Base-by-base conservation (phyloP, 2,888 invertebrate species). In the Lithophane ornitopus region DNA sequence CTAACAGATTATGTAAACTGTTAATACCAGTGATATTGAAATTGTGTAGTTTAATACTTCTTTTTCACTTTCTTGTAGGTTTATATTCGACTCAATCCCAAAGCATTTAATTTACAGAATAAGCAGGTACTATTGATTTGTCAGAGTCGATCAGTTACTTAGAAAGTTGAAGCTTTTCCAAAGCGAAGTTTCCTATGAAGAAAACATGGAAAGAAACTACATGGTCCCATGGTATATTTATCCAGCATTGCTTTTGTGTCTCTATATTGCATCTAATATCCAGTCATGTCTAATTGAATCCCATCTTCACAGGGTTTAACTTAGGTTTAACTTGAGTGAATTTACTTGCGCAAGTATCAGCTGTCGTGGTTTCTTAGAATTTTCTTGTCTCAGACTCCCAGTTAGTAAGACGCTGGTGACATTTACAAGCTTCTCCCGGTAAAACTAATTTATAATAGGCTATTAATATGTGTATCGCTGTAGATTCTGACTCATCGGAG, bases 1-100 rank as follows among this genome's bases (percentile, higher is more conserved):
- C 65, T 75, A 73, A 87, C 56, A n/a, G 73, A 68, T 83, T 85
- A 83, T 73, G 77, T 87, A 78, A 80, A 84, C 70, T 62, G 52
- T 77, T 41, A 19, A 76, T 85, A 67, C 52, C 68, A 65, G 14
- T 74, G 75, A 61, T 84, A 81, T 78, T 62, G 61, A 56, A 69
- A 73, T 70, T 68, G 74, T 69, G 39, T 66, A 14, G 26, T 67
- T 56, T 65, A 39, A 28, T 52, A 78, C 9, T 28, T 62, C 39
- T 67, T 78, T 62, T 63, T 68, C 58, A 80, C 63, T 44, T 63
- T 58, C 56, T 58, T 8, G 12, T 34, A 26, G 26, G 2, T 63
- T 58, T 46, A 70, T 70, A 61, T 34, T 59, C 4, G 26, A n/a
- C 0, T 46, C 19, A 19, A 41, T 3, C 16, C 14, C 11, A 39